Conservation (phyloP, 2,797 vertebrate genomes). For the Sebastolobus alascanus region DNA sequence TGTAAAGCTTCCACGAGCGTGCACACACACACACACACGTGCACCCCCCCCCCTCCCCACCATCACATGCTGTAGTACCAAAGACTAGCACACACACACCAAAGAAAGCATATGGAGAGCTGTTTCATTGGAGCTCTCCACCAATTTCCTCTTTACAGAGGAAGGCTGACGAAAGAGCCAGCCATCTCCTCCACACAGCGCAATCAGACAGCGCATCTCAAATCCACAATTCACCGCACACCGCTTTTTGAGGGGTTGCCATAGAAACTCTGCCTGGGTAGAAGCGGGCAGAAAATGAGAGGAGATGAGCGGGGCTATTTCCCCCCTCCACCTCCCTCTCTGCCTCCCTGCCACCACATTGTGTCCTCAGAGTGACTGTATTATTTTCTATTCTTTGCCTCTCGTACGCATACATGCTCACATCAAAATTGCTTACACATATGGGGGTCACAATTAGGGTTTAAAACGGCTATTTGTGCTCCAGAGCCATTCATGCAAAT, state of each 20-base stretch:
- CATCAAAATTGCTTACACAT: conserved; percentile 13
- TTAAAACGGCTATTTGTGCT: conserved; percentile 36
- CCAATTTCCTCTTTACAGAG: conserved; percentile 81
- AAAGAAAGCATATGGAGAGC: conserved; percentile 75
- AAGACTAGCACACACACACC: conserved; percentile 64
- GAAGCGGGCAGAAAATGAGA: conserved; percentile 85
- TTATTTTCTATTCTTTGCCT: conserved; percentile 66
- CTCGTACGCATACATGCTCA: conserved; percentile 11
- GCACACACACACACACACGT: neutral
- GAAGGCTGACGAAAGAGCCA: conserved; percentile 80
- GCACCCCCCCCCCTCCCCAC: neutral
- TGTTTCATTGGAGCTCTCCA: conserved; percentile 79
- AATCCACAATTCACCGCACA: conserved; percentile 84
- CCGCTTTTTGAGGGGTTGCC: conserved; percentile 87
- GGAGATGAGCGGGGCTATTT: conserved; percentile 87
- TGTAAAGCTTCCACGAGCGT: conserved; percentile 56
- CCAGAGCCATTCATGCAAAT: conserved; percentile 30
- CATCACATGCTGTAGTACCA: conserved; percentile 38
- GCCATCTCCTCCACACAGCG: conserved; percentile 80
- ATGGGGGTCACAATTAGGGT: conserved; percentile 39
- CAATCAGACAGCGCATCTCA: conserved; percentile 86
- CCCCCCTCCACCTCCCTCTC: conserved; percentile 63
- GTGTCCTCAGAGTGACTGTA: conserved; percentile 76
- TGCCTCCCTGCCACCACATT: conserved; percentile 74
- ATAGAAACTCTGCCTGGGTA: conserved; percentile 87